A percentile compares a stretch with the other conserved stretches of the same genome.
These are phyloP conservation scores for Gouania willdenowi DNA, from an alignment of 2,797 vertebrate species.

Conservation along the genomic window DNA sequence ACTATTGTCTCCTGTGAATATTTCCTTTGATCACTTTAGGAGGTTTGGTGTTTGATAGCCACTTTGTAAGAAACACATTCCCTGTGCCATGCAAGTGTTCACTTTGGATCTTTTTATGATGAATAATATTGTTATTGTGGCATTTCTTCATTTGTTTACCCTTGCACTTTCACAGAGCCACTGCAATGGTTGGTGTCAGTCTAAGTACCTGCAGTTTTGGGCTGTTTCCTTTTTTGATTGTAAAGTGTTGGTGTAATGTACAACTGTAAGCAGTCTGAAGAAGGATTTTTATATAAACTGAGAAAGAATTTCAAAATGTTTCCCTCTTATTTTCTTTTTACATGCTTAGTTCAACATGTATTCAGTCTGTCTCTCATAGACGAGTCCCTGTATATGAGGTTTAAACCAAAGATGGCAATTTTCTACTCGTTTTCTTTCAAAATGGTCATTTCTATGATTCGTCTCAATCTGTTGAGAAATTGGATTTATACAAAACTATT, in stretches of 20 bases:
- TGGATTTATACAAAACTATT: too few species aligned
- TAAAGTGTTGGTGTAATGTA: slow-evolving; percentile 43
- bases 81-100: slow-evolving; percentile 80
- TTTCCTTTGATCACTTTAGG: slow-evolving; percentile 14
- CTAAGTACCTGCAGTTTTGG: slow-evolving; percentile 38
- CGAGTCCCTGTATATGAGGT: too few species aligned
- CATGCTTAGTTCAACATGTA: too few species aligned
- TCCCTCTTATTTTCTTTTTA: background rate
- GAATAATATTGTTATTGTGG: background rate
- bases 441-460: too few species aligned
- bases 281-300: slow-evolving; percentile 70
- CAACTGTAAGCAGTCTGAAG: slow-evolving; percentile 49
- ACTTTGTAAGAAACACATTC: slow-evolving; percentile 54
- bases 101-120: slow-evolving; percentile 18
- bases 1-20: slow-evolving; percentile 19
- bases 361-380: too few species aligned
- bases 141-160: slow-evolving; percentile 43
- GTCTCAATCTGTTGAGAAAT: too few species aligned
- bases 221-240: slow-evolving; percentile 60
- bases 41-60: slow-evolving; percentile 24
- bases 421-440: too few species aligned
- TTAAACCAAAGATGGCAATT: too few species aligned
- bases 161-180: slow-evolving; percentile 44
- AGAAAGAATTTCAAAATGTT: slow-evolving; percentile 15
- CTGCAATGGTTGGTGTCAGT: slow-evolving; percentile 42